Evolutionary conservation across 2,797 vertebrate genomes (phyloP), one percentile per base, ranked within the genome.

Genomic region (Orestias chungarensis): DNA sequence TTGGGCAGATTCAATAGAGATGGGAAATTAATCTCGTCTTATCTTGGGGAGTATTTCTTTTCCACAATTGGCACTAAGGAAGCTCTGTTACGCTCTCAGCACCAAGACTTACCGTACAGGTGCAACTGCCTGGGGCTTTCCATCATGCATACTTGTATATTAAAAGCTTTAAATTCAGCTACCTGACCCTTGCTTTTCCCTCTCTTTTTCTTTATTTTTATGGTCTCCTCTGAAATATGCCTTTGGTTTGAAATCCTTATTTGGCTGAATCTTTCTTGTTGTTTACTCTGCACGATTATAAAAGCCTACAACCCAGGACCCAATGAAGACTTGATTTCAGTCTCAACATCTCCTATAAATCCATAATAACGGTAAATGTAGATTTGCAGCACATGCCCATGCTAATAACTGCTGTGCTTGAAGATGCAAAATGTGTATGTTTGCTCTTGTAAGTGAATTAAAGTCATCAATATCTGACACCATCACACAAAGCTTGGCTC

Each of bases 391-490:
- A 40, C 14, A 40, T 40, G 33, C 59, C 25, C 59, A 40, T 40
- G 59, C 15, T 38, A 62, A 62, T 62, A 62, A 62, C 38, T 62
- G 35, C 38, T 40, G 59, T 62, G 59, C 59, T 62, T 62, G 35
- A 33, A 62, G 33, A 25, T 38, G 59, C 59, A 62, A 40, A 38
- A 62, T 62, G 59, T 8, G 40, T 25, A 62, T 62, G 35, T 62
- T 62, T 62, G 59, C n/a, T 62, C 59, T 62, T 25, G 59, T 40
- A 62, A 62, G 59, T 62, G 59, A 62, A 62, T 62, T 40, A 62
- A 62, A 40, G 35, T 14, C 59, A 62, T 62, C 59, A 25, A 62
- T 62, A 62, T 33, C 59, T 62, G 59, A 62, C 59, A 62, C 35
- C 35, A 40, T 62, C 59, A 62, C 59, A 62, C 35, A 62, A 40